Evolutionary conservation across 2,888 invertebrate species (phyloP), one percentile per base, ranked within the genome.

Genomic region (Leptogaster cylindrica): DNA sequence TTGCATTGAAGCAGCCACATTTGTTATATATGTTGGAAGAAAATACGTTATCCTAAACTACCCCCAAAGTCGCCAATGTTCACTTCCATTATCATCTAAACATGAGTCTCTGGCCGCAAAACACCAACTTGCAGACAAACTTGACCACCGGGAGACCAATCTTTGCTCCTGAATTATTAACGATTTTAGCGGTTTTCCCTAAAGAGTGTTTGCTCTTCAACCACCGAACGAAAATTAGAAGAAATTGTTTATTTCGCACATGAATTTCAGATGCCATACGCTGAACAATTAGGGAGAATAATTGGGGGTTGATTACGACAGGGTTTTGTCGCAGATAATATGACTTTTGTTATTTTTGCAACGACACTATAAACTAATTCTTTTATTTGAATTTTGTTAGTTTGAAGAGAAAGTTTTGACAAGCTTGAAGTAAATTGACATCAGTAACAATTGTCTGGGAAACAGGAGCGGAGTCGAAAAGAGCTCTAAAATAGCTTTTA

Each of bases 61-160:
- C 31, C 28, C 31, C 10, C 31, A 20, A 31, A 65, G 39, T 44
- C 23, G 25, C 66, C n/a, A 66, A 28, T 12, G 44, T 33, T 66
- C 39, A 27, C 33, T 44, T 55, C 46, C 66, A 33, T 52, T 55
- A 66, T 52, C 41, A 58, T 46, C 46, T 41, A 58, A 58, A 46
- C 46, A 63, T 46, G 46, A 55, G 55, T 46, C 12, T 55, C 44
- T 46, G 39, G 12, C 66, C 66, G 23, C 66, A 66, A 52, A 23
- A 66, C 55, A 55, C 66, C 66, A 66, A 66, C 55, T 66, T 58
- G 44, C 52, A 52, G 46, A 46, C 52, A 66, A 66, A 66, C 66
- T 58, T 55, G 52, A 66, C 66, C 66, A 20, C 27, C 66, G 52
- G 39, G 66, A 66, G 46, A 66, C 66, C 66, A 66, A 66, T 66